Percentiles rank a stretch among this genome's conserved stretches.
These are phyloP conservation scores for Podarcis lilfordi DNA, from an alignment of 2,797 vertebrate genomes.

Conservation along the genomic window DNA sequence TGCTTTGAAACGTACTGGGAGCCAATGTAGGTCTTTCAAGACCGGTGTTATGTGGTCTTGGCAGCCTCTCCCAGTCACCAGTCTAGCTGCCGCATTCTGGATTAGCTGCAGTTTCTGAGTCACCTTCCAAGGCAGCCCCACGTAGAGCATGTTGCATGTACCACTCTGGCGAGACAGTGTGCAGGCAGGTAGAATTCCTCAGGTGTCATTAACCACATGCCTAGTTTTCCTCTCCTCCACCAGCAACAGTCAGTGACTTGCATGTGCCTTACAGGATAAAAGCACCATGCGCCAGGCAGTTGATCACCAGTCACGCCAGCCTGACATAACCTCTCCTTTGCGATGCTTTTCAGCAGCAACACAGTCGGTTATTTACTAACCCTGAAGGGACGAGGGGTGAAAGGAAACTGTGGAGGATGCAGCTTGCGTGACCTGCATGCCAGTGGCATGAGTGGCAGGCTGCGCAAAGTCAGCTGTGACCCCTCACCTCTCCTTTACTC, in stretches of 20 bases:
- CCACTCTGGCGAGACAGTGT: neutral
- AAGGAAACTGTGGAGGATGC: neutral
- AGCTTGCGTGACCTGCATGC: neutral
- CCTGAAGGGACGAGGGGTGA: neutral
- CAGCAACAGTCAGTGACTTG: neutral
- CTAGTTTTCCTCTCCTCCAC: no score
- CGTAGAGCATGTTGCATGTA: neutral
- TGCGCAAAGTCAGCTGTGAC: neutral
- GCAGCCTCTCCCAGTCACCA: no score
- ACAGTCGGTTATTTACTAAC: neutral
- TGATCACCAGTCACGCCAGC: no score
- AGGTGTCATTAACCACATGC: neutral
- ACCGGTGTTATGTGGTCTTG: no score
- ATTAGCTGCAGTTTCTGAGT: no score
- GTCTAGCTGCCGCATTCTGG: no score
- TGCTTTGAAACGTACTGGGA: no score
- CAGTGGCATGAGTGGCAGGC: neutral
- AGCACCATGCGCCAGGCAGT: neutral
- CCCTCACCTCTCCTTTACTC: neutral
- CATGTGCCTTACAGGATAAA: neutral
- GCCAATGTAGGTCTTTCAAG: no score
- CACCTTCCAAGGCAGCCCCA: no score
- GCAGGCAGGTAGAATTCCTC: neutral
- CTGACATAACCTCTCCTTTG: neutral
- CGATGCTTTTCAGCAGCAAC: neutral